Percentiles rank a stretch among this genome's conserved stretches.
phyloP scores from a whole-genome alignment of 2,113 vertebrate species.

The Arenaria interpres region DNA sequence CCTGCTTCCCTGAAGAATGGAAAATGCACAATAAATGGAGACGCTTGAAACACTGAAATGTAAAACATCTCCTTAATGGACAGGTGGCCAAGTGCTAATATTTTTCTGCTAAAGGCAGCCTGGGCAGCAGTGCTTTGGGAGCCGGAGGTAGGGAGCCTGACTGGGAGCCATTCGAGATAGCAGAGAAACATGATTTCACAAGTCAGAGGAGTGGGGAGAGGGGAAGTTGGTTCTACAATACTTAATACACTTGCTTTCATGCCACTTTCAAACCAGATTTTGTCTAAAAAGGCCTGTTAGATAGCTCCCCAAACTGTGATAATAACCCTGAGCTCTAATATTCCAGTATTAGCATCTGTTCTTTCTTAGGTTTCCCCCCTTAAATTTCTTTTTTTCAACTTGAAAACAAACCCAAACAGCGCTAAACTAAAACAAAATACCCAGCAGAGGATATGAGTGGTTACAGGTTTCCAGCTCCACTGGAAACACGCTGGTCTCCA shows the following conservation, averaged over 20 bases:
- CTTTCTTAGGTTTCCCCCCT: conserved; percentile 48
- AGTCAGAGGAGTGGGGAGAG: background rate
- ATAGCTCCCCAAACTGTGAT: conserved; percentile 34
- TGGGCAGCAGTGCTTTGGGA: accelerated
- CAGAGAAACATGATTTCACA: background rate
- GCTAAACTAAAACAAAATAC: conserved; percentile 59
- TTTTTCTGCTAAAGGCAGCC: background rate
- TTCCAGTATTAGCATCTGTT: conserved; percentile 51
- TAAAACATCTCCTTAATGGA: background rate
- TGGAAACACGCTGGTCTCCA: conserved; percentile 65
- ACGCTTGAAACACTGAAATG: background rate
- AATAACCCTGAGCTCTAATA: conserved; percentile 17
- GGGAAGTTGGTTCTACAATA: background rate
- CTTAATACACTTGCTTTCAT: conserved; percentile 27
- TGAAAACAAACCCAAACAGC: conserved; percentile 61
- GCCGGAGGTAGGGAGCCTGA: background rate
- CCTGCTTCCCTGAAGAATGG: background rate
- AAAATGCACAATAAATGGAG: background rate
- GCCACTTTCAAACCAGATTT: conserved; percentile 32
- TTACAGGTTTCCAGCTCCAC: conserved; percentile 67
- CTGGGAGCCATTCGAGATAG: background rate
- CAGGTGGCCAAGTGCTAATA: background rate
- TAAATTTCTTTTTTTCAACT: conserved; percentile 29
- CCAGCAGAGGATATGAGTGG: conserved; percentile 62
- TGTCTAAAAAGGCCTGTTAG: background rate